These are phyloP conservation scores for Neolamprologus brichardi DNA, from an alignment of 2,113 vertebrate genomes.

Conservation along the genomic window DNA sequence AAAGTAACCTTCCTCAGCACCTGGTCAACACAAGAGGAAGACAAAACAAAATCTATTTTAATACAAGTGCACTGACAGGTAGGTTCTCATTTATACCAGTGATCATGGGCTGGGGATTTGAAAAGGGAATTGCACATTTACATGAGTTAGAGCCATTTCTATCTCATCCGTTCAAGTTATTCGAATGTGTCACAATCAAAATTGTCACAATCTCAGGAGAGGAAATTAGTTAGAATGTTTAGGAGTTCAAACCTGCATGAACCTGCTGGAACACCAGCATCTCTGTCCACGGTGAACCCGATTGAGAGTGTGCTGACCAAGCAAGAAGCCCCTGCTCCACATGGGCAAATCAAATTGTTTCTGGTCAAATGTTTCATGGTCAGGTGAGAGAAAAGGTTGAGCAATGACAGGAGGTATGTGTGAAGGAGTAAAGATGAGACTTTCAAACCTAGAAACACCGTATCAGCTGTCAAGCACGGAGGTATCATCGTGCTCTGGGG, in stretches of 20 bases:
- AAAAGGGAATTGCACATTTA: not conserved
- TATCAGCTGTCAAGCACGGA: not conserved
- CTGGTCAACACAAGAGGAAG: slow-evolving; percentile 55
- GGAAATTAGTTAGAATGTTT: not conserved
- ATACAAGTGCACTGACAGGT: not conserved
- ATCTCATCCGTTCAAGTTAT: not conserved
- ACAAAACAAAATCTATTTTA: not conserved
- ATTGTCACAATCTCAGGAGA: not conserved
- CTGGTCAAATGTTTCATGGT: not conserved
- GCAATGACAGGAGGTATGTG: not conserved
- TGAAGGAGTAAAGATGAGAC: not conserved
- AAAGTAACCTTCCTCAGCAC: slow-evolving; percentile 83
- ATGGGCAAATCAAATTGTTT: not conserved
- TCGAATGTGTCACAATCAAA: not conserved
- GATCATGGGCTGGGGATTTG: not conserved
- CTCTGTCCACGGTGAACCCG: not conserved
- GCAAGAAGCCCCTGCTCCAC: not conserved
- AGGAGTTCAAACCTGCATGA: not conserved
- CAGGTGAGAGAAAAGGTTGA: not conserved
- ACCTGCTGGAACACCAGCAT: not conserved
- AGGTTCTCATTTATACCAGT: not conserved
- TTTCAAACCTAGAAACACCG: not conserved
- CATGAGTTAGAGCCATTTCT: not conserved
- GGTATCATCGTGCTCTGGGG: not conserved
- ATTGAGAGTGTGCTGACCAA: not conserved